Conservation (phyloP, 2,797 vertebrate species). For the Cirrhinus mrigala region DNA sequence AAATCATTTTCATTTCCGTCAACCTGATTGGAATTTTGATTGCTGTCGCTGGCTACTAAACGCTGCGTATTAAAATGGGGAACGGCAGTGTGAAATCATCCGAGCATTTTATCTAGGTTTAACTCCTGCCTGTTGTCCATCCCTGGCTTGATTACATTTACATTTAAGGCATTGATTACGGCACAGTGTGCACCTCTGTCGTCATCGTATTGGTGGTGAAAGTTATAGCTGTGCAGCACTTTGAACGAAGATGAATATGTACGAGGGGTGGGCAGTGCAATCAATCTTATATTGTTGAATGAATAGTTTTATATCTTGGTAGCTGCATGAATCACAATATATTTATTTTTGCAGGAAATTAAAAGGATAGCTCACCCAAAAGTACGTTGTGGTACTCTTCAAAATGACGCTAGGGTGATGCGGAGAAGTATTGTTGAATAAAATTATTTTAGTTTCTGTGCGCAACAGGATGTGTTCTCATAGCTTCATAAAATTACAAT, state of each 20-base stretch:
- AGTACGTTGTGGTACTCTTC: background rate
- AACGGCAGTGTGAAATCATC: background rate
- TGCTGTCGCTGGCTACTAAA: background rate
- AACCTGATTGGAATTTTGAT: slow-evolving; percentile 44
- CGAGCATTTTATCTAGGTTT: slow-evolving; percentile 25
- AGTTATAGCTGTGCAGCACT: background rate
- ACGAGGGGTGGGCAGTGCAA: background rate
- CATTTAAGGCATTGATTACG: slow-evolving; percentile 23
- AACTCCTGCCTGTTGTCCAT: background rate
- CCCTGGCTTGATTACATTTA: slow-evolving; percentile 23
- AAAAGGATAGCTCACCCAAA: no score
- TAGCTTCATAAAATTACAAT: no score
- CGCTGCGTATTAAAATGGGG: background rate
- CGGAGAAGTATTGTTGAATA: no score
- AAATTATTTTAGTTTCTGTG: no score
- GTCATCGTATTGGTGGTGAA: background rate
- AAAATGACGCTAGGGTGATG: no score
- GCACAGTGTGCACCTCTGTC: background rate
- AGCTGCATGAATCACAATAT: background rate
- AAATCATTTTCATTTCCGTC: slow-evolving; percentile 27
- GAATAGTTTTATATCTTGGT: background rate
- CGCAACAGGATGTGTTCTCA: no score
- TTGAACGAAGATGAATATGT: background rate
- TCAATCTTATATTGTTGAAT: background rate
- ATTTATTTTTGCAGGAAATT: background rate